Evolutionary conservation across 2,888 invertebrate species (phyloP).

Genomic region (Embidobia sp.): DNA sequence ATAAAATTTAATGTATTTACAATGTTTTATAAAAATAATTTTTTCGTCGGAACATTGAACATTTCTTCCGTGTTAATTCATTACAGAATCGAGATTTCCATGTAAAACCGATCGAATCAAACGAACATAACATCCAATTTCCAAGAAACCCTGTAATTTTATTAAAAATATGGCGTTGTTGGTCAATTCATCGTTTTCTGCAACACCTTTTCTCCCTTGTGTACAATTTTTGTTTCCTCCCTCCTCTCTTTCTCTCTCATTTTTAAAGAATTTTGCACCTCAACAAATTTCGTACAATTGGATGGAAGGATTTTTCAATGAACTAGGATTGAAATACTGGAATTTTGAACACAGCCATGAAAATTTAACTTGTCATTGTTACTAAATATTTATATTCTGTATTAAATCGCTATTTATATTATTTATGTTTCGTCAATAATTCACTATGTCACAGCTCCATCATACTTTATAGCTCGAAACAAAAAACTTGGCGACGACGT

Average conservation of each 20-base stretch:
- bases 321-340: slow-evolving; percentile 60
- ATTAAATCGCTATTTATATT: slow-evolving; percentile 74
- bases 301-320: slow-evolving; percentile 51
- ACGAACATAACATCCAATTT: slow-evolving; percentile 6
- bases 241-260: neutral
- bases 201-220: too few species aligned
- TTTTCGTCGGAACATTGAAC: slow-evolving; percentile 29
- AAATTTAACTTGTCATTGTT: slow-evolving; percentile 66
- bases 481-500: slow-evolving; percentile 67
- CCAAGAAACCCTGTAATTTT: slow-evolving; percentile 29
- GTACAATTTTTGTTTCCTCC: neutral
- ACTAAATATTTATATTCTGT: slow-evolving; percentile 78
- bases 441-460: slow-evolving; percentile 79
- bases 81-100: too few species aligned
- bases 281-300: slow-evolving; percentile 24
- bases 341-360: slow-evolving; percentile 63
- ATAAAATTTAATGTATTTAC: slow-evolving; percentile 52
- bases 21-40: slow-evolving; percentile 53
- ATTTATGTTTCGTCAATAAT: slow-evolving; percentile 77
- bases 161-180: slow-evolving; percentile 29
- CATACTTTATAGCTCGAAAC: slow-evolving; percentile 74
- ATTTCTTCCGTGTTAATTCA: slow-evolving; percentile 1
- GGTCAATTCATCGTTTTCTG: neutral
- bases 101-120: too few species aligned
- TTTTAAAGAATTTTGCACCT: slow-evolving; percentile 8